Evolutionary conservation across 2,888 invertebrate genomes (phyloP), one percentile per base, ranked within the genome.

Genomic region (Drosophila lutescens): DNA sequence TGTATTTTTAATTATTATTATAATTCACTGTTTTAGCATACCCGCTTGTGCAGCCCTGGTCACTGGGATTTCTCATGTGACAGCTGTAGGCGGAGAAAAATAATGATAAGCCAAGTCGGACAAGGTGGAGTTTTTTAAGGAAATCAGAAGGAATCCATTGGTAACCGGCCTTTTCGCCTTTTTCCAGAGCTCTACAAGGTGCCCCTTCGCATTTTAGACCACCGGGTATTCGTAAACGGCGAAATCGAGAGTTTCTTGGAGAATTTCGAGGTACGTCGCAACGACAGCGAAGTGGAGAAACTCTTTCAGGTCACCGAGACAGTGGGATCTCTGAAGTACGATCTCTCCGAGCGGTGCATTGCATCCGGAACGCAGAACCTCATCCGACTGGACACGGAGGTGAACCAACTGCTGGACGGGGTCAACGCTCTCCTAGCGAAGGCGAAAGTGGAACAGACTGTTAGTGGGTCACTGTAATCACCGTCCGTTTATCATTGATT

Each of bases 151-250:
- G 3, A 41, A 55, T 63, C 13, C 26, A n/a, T 17, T 8, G 20
- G 12, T 44, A 56, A 61, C 17, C 8, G 7, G 9, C 17, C 36
- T 20, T 46, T 23, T 10, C 2, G 9, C 12, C 17, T 38, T 30
- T 23, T 92, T 93, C 74, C 91, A 98, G 97, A 96, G 93, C 94
- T 95, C 80, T 95, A 95, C 75, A 96, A 96, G 92, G 95, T 97
- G 91, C 97, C 97, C 95, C 94, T 95, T 85, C 94, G 97, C 89
- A 93, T 98, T 67, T 96, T 98, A 92, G 97, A 98, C 92, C 98
- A 98, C 89, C 94, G 95, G 75, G 96, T 96, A 38, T 97, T 97
- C 91, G 91, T 97, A 67, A 96, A 95, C 92, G 97, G 97, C 61
- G 98, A 98, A 94, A 95, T 97, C 77, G 95, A 95, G 79, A 95